Base-by-base conservation (phyloP, 2,797 vertebrate species). In the Agapornis canus region DNA sequence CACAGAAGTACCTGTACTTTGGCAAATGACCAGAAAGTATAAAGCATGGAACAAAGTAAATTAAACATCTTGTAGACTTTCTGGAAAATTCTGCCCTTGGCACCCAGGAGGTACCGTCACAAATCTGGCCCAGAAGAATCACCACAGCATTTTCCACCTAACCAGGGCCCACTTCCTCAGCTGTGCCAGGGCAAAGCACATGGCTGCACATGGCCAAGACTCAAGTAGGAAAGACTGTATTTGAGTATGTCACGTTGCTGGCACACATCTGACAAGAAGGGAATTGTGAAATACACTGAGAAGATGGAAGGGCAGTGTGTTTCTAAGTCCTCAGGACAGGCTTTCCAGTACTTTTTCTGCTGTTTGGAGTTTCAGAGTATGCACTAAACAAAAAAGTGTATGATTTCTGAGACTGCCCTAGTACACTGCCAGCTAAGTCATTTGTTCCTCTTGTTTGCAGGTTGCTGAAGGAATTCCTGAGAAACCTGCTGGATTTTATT, bases 81-180 rank as follows among this genome's bases (percentile, higher is more conserved):
- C 52, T 43, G 57, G 7, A 85, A 87, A 71, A 54, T 23, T 70
- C 48, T 42, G n/a, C 35, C 32, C 42, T 48, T 57, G 65, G 37
- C 39, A 37, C 13, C 8, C 43, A 63, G n/a, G n/a, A 63, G 59
- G 10, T 21, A 68, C 7, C 57, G n/a, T 14, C 0, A 0, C 13
- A 45, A 52, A 31, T 35, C 54, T 48, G 16, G 54, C 5, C 7
- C 35, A 23, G 3, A 73, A 21, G 2, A 73, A 52, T 9, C 3
- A 1, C 21, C 49, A 15, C 37, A 35, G 16, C 7, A 1, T n/a
- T 27, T 65, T 48, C 43, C 48, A 47, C 6, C 11, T 18, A 31
- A 12, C 10, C 9, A 21, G 2, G 7, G 48, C 16, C 16, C 27
- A 9, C 13, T 39, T 56, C 43, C 17, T 56, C 21, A 32, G 1